Base-by-base conservation (phyloP, 37 sponge, comb jelly and placozoan species). In the Hormiphora californensis region DNA sequence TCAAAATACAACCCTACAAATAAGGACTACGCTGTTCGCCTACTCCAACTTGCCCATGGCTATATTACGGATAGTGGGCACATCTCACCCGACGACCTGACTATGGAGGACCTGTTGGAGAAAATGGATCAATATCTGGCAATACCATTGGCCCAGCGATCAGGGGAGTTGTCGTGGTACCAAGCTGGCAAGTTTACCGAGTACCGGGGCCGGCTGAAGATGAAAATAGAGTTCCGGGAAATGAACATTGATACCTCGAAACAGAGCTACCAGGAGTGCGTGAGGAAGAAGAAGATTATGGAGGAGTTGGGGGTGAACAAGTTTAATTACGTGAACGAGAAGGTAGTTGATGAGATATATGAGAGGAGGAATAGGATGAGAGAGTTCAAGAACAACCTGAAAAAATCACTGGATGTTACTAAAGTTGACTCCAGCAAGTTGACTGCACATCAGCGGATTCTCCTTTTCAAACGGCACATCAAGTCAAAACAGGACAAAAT, bases 251-350 rank as follows among this genome's bases (percentile, higher is more conserved):
- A 73, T 33, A 36, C 81, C 0, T 43, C 40, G 1, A 39, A 73
- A 43, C 81, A 73, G 46, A 40, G 46, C 5, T 73, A 73, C 23
- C n/a, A 43, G n/a, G 81, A 73, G 38, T 73, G 81, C 23, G 43
- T 43, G 23, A 39, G 81, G 23, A 73, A 73, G 23, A n/a, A 46
- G 38, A 22, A 33, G 7, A 73, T 73, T 22, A 73, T 73, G 81
- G 43, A 73, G 25, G 36, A 27, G 9, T 33, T 73, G 36, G 35
- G 35, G 40, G 81, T 40, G 4, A 73, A 73, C 25, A 40, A 41
- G 25, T 73, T 25, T 40, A 43, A 73, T 41, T 73, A 73, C 44
- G 44, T 73, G 4, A 73, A 73, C 25, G 81, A 73, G 25, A 3
- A 73, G 21, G 81, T 36, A 2, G 81, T 40, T 21, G 81, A 73